These are phyloP conservation scores for Sphenodon punctatus DNA, from an alignment of 2,797 vertebrate species.

Conservation along the genomic window DNA sequence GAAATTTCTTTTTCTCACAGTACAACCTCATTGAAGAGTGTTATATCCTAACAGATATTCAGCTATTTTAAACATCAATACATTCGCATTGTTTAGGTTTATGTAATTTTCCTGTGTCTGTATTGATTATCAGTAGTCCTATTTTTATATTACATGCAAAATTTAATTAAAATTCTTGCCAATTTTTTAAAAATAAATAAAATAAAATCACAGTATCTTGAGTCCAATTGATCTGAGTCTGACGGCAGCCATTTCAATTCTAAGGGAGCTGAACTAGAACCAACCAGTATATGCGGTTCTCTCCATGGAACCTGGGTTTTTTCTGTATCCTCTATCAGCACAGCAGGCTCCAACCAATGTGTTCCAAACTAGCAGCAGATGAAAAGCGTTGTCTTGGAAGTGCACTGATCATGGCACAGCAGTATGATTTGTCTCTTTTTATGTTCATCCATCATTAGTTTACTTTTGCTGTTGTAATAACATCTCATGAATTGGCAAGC, in stretches of 20 bases:
- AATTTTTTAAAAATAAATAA: too few relatives aligned
- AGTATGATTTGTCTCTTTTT: not conserved
- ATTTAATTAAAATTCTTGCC: too few relatives aligned
- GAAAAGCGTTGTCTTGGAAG: not conserved
- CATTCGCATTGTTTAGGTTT: too few relatives aligned
- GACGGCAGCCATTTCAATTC: too few relatives aligned
- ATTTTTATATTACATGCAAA: too few relatives aligned
- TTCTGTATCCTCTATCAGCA: not conserved
- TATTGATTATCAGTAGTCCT: too few relatives aligned
- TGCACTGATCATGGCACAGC: not conserved
- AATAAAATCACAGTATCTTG: too few relatives aligned
- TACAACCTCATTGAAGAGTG: too few relatives aligned
- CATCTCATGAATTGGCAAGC: not conserved
- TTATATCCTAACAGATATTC: too few relatives aligned
- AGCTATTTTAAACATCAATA: too few relatives aligned
- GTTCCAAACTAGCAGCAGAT: not conserved
- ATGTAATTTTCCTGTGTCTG: too few relatives aligned
- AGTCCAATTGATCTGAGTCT: slow-evolving; percentile 12
- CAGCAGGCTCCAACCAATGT: not conserved
- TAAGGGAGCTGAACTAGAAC: not conserved
- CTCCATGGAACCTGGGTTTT: not conserved
- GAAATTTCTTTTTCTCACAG: too few relatives aligned
- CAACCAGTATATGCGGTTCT: not conserved
- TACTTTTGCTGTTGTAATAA: not conserved
- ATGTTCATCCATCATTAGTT: not conserved